Percentiles rank a stretch among this genome's conserved stretches.
Conservation (phyloP, 2,888 invertebrate species). For the Troilus luridus region DNA sequence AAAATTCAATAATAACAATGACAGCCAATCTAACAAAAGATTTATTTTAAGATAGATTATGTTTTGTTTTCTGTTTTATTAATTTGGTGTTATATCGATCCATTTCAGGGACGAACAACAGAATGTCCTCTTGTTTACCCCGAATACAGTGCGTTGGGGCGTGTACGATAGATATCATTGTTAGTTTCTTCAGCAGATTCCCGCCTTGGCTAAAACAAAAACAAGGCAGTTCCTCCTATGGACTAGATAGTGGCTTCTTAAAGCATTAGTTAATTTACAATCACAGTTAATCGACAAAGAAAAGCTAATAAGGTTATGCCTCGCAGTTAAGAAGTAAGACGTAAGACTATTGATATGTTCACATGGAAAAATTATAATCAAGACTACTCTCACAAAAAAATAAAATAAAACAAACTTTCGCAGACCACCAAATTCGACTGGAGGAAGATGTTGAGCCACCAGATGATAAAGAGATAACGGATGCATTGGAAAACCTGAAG, state of each 20-base stretch:
- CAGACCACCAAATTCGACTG: too few relatives aligned
- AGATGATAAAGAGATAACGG: too few relatives aligned
- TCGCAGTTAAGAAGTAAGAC: not conserved
- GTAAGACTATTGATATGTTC: not conserved
- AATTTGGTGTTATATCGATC: not conserved
- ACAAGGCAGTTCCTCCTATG: not conserved
- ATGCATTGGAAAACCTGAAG: too few relatives aligned
- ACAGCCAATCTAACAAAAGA: not conserved
- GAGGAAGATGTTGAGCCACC: too few relatives aligned
- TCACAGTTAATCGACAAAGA: not conserved
- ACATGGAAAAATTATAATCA: too few relatives aligned
- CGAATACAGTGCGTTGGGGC: not conserved
- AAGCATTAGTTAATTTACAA: not conserved
- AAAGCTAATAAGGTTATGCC: not conserved
- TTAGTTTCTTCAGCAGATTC: slow-evolving; percentile 19
- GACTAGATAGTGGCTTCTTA: not conserved
- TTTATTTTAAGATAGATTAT: not conserved
- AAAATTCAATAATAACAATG: not conserved
- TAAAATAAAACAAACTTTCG: too few relatives aligned
- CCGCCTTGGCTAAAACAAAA: not conserved
- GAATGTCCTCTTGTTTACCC: slow-evolving; percentile 7
- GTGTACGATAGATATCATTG: slow-evolving; percentile 28
- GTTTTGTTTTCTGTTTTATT: slow-evolving; percentile 1
- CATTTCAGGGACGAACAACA: not conserved
- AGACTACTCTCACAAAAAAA: too few relatives aligned